These are phyloP conservation scores for Rotaria macrura DNA, from an alignment of 2,888 invertebrate species.

Conservation along the genomic window DNA sequence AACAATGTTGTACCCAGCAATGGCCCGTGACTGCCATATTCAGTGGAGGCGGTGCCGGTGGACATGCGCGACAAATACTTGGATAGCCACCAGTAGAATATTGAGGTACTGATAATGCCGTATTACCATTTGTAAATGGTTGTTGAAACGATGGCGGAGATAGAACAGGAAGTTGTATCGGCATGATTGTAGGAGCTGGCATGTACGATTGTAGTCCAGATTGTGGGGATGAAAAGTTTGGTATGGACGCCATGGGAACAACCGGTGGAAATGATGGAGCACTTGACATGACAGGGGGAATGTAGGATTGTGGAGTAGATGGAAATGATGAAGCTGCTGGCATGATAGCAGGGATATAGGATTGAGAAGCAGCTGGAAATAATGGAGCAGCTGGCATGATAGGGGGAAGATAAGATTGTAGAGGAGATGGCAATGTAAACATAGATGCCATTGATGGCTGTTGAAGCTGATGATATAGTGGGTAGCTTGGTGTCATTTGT, in stretches of 20 bases:
- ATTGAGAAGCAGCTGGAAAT: background rate
- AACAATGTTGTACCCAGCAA: constrained; percentile 14
- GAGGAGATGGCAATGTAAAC: background rate
- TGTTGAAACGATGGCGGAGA: background rate
- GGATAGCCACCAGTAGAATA: background rate
- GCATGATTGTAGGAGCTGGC: too few relatives aligned
- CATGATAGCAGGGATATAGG: background rate
- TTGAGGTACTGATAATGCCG: background rate
- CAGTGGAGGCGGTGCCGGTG: background rate
- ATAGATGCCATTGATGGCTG: background rate
- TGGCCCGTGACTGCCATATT: background rate
- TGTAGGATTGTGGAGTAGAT: background rate
- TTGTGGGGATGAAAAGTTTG: too few relatives aligned
- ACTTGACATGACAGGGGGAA: background rate
- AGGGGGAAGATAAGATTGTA: background rate
- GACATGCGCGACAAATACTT: background rate
- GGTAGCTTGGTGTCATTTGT: background rate
- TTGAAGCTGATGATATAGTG: background rate
- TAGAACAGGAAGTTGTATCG: too few relatives aligned
- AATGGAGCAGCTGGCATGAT: background rate
- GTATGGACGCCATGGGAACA: too few relatives aligned
- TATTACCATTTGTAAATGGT: background rate
- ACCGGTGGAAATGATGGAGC: background rate
- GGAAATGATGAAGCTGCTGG: background rate
- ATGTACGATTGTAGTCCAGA: too few relatives aligned